Base-by-base conservation (phyloP, 2,113 vertebrate genomes). In the Tachysurus vachellii region DNA sequence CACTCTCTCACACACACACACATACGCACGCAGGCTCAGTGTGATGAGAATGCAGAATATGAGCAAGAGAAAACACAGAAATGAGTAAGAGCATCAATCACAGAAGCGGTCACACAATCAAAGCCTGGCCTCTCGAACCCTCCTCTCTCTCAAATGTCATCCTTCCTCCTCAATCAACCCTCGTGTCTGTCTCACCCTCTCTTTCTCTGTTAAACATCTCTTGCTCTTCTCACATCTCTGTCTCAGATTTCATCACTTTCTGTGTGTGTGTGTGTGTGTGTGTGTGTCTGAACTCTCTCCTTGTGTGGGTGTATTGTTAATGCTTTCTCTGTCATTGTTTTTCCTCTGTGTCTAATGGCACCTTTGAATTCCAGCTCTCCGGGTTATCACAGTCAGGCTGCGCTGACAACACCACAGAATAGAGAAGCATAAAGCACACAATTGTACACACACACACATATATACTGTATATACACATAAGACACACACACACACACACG, bases 241-340 rank as follows among this genome's bases (percentile, higher is more conserved):
- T 56, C 82, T 71, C 36, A 54, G 36, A 84, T 62, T 84, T 71
- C 82, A 84, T 31, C n/a, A n/a, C 47, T 21, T 4, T 62, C 36
- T 42, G 21, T 36, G 36, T 36, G 36, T 71, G 62, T 68, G 36
- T 36, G 36, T 59, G 19, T 77, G 12, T 79, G 5, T 14, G 0
- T 19, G 12, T 57, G 12, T 42, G 19, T 57, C 50, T 56, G 56
- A 53, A 53, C 28, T 84, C 42, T 50, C 42, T 70, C 26, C 1
- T 36, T 57, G 66, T 71, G 82, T 84, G 82, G 64, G 82, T 71
- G 62, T 68, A 80, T 81, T 81, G 85, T 86, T 86, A 44, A 81
- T 81, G 50, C 85, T 82, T 59, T 79, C 73, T 79, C 53, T 36
- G 16, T 61, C 77, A 86, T 86, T 82, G 76, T 80, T 71, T 86